Evolutionary conservation across 2,797 vertebrate species (phyloP).

Genomic region (Sus cebifrons): DNA sequence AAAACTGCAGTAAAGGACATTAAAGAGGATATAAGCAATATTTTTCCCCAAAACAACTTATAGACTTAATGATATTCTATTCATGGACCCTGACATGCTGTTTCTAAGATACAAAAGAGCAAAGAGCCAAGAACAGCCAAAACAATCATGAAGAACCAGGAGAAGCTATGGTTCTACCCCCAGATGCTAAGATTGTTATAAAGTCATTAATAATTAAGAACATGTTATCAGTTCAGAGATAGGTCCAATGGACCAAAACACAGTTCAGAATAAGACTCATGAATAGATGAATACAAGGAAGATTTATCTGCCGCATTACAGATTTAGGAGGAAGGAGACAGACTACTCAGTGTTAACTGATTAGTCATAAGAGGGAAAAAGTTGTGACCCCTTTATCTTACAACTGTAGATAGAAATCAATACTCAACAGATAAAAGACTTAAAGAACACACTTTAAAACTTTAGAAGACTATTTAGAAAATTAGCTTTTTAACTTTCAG

Average conservation of each 20-base stretch:
- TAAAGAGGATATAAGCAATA: neutral
- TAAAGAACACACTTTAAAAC: slow-evolving; percentile 11
- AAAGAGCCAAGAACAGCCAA: neutral
- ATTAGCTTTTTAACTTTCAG: neutral
- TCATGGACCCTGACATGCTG: neutral
- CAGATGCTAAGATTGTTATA: neutral
- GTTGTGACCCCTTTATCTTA: neutral
- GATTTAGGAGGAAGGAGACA: neutral
- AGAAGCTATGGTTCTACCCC: neutral
- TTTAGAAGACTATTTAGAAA: slow-evolving; percentile 17
- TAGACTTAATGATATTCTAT: slow-evolving; percentile 14
- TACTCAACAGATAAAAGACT: neutral
- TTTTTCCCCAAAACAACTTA: slow-evolving; percentile 7
- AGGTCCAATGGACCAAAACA: neutral
- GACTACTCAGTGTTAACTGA: neutral
- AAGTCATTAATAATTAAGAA: slow-evolving; percentile 37
- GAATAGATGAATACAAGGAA: neutral
- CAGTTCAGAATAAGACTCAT: neutral
- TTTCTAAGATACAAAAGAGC: slow-evolving; percentile 12
- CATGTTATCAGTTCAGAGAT: neutral
- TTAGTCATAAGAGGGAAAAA: neutral
- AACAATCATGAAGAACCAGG: neutral
- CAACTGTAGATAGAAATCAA: neutral
- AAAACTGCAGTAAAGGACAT: slow-evolving; percentile 15
- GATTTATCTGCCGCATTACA: neutral